Percentiles rank a stretch among this genome's conserved stretches.
Conservation (phyloP, 2,797 vertebrate species). For the Lateolabrax maculatus region DNA sequence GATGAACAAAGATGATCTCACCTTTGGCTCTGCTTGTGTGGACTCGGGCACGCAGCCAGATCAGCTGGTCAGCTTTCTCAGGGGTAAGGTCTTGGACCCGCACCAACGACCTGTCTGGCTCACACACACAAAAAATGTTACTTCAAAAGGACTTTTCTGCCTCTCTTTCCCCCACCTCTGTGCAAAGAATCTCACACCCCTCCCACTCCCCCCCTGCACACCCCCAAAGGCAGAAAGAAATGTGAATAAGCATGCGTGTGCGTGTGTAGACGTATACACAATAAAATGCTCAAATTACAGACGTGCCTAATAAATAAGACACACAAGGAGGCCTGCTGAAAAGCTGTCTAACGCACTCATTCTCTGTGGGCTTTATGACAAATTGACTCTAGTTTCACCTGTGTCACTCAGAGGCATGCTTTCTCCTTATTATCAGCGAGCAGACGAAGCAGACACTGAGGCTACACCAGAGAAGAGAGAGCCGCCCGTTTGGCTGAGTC, state of each 20-base stretch:
- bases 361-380: slow-evolving; percentile 73
- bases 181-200: slow-evolving; percentile 33
- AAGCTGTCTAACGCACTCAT: slow-evolving; percentile 64
- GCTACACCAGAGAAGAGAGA: slow-evolving; percentile 64
- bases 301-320: slow-evolving; percentile 81
- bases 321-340: slow-evolving; percentile 73
- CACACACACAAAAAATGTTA: slow-evolving; percentile 52
- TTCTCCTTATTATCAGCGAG: slow-evolving; percentile 65
- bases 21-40: slow-evolving; percentile 99
- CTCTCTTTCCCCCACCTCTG: slow-evolving; percentile 25
- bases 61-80: slow-evolving; percentile 91
- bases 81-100: slow-evolving; percentile 90
- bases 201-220: slow-evolving; percentile 6
- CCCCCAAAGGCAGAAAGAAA: slow-evolving; percentile 64
- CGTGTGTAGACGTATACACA: slow-evolving; percentile 56
- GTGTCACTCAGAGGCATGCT: slow-evolving; percentile 73
- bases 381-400: slow-evolving; percentile 81
- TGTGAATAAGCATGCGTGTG: slow-evolving; percentile 59
- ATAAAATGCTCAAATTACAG: slow-evolving; percentile 79
- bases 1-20: slow-evolving; percentile 79
- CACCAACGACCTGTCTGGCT: slow-evolving; percentile 91
- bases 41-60: slow-evolving; percentile 96
- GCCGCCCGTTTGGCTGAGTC: slow-evolving; percentile 69
- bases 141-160: slow-evolving; percentile 70
- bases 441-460: slow-evolving; percentile 62